phyloP scores from a whole-genome alignment of 2,113 vertebrate species.

The Seriola aureovittata region DNA sequence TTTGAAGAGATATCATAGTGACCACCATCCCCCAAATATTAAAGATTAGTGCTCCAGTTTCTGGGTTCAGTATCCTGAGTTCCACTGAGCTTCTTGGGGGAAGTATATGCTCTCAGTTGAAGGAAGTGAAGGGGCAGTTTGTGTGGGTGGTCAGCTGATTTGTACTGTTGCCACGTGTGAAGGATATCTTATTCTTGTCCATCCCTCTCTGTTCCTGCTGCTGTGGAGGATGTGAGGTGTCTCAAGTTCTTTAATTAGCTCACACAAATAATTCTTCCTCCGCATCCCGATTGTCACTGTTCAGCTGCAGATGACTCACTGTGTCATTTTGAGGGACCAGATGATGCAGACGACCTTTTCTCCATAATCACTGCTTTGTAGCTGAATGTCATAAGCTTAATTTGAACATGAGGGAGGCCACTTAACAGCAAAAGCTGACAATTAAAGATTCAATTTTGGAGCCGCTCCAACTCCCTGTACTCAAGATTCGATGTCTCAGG shows the following conservation, averaged over 20 bases:
- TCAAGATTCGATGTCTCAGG: slow-evolving; percentile 27
- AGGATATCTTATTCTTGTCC: neutral
- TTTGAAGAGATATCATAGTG: slow-evolving; percentile 38
- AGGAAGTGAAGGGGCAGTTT: neutral
- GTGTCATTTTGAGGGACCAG: slow-evolving; percentile 26
- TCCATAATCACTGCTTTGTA: slow-evolving; percentile 76
- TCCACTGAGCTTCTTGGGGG: slow-evolving; percentile 1
- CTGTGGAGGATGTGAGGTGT: neutral
- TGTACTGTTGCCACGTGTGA: neutral
- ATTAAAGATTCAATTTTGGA: slow-evolving; percentile 58
- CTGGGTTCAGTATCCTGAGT: neutral
- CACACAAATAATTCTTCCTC: slow-evolving; percentile 34
- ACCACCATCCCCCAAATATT: slow-evolving; percentile 12
- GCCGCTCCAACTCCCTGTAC: slow-evolving; percentile 14
- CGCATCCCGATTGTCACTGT: neutral
- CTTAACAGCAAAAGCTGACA: slow-evolving; percentile 68
- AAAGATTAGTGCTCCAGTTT: slow-evolving; percentile 13
- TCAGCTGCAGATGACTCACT: slow-evolving; percentile 51
- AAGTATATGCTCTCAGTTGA: neutral
- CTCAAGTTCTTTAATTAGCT: slow-evolving; percentile 52
- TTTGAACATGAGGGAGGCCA: slow-evolving; percentile 57
- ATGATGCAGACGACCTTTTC: slow-evolving; percentile 77
- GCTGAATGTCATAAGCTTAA: slow-evolving; percentile 80
- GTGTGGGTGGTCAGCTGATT: slow-evolving; percentile 14
- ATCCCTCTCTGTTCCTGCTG: slow-evolving; percentile 5